phyloP scores from a whole-genome alignment of 2,113 vertebrate species.

The Pleuronectes platessa region DNA sequence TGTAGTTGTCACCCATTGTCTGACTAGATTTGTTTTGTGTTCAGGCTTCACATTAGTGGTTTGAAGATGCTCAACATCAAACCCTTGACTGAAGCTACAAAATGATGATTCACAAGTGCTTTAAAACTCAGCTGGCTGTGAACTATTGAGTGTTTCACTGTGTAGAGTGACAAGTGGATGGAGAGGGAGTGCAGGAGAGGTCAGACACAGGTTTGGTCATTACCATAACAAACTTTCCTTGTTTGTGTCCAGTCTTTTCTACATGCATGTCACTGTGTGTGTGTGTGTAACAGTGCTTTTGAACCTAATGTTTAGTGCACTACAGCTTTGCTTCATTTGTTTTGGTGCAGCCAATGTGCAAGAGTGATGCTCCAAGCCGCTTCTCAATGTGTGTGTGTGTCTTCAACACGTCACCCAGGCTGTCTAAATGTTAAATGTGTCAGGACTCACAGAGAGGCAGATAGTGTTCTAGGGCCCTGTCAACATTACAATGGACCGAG shows the following conservation, averaged over 20 bases:
- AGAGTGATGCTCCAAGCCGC: slow-evolving; percentile 36
- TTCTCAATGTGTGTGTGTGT: slow-evolving; percentile 27
- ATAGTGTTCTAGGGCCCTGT: slow-evolving; percentile 64
- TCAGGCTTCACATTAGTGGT: no score
- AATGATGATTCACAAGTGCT: no score
- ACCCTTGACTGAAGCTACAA: no score
- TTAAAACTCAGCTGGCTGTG: no score
- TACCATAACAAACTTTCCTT: no score
- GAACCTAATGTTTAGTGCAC: slow-evolving; percentile 28
- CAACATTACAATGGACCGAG: slow-evolving; percentile 66
- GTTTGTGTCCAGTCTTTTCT: not conserved
- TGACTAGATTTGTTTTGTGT: no score
- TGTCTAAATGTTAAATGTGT: slow-evolving; percentile 76
- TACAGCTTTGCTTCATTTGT: slow-evolving; percentile 40
- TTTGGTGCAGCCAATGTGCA: not conserved
- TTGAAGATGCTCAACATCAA: no score
- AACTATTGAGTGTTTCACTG: no score
- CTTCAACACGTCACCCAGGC: slow-evolving; percentile 49
- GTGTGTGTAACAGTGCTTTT: slow-evolving; percentile 16
- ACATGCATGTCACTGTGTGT: slow-evolving; percentile 14
- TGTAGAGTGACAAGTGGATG: no score
- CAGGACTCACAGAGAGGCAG: slow-evolving; percentile 57
- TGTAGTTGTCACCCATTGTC: no score
- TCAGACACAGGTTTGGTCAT: no score
- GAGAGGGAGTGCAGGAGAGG: no score